phyloP scores from a whole-genome alignment of 92 coral and sea anemone species.

The Scolanthus callimorphus region DNA sequence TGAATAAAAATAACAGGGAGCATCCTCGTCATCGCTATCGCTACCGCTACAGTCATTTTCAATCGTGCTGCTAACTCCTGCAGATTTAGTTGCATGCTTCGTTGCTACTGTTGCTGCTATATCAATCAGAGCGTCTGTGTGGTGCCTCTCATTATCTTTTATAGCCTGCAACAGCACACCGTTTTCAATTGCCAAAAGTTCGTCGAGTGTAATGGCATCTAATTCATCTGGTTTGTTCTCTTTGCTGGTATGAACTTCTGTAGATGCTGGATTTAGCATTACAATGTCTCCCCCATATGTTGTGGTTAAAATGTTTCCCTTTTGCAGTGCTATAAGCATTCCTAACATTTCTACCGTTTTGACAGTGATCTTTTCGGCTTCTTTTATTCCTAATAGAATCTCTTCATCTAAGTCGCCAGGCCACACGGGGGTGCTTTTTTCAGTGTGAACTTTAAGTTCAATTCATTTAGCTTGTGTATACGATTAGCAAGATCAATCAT shows the following conservation, averaged over 20 bases:
- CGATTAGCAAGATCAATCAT: slow-evolving; percentile 23
- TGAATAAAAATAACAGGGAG: slow-evolving; percentile 9
- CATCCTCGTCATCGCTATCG: slow-evolving; percentile 20
- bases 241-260: slow-evolving; percentile 9
- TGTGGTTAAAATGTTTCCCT: slow-evolving; percentile 14
- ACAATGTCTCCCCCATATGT: slow-evolving; percentile 14
- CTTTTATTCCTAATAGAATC: slow-evolving; percentile 20
- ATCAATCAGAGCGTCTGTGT: slow-evolving; percentile 6
- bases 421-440: slow-evolving; percentile 13
- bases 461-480: slow-evolving; percentile 32
- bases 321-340: slow-evolving; percentile 8
- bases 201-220: slow-evolving; percentile 18
- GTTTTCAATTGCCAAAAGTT: slow-evolving; percentile 28
- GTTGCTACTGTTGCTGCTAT: slow-evolving; percentile 6
- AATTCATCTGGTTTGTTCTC: slow-evolving; percentile 24
- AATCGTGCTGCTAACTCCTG: not conserved
- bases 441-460: slow-evolving; percentile 8
- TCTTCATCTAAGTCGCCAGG: slow-evolving; percentile 21
- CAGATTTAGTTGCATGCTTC: too few species aligned
- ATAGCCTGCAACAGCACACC: slow-evolving; percentile 13
- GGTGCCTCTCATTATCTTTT: slow-evolving; percentile 16
- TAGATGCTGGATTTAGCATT: slow-evolving; percentile 3
- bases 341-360: slow-evolving; percentile 29
- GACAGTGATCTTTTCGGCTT: slow-evolving; percentile 22
- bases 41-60: slow-evolving; percentile 7